A percentile compares a stretch with the other conserved stretches of the same genome.
phyloP scores from a whole-genome alignment of 64 coral and sea anemone species.

The Dendronephthya gigantea region DNA sequence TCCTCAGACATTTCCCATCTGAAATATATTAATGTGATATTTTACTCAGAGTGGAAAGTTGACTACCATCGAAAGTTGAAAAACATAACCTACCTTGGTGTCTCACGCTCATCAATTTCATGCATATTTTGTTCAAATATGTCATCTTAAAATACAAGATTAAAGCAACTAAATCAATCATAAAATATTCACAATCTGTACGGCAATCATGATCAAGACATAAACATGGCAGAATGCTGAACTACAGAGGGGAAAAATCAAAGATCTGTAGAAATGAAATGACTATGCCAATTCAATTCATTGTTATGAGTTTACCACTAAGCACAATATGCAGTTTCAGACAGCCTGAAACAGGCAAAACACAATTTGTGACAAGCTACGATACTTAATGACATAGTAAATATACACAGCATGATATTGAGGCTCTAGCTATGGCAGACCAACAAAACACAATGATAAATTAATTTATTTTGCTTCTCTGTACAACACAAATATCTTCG shows the following conservation, averaged over 20 bases:
- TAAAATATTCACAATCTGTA: no score
- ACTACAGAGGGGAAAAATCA: no score
- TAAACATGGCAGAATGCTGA: background rate
- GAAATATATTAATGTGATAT: no score
- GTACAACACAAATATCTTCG: background rate
- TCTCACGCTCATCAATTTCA: constrained; percentile 89
- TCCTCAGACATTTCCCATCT: constrained; percentile 96
- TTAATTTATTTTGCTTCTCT: background rate
- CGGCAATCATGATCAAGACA: no score
- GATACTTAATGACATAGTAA: no score
- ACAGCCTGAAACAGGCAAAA: no score
- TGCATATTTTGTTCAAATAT: constrained; percentile 94
- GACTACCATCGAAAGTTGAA: background rate
- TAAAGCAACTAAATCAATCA: no score
- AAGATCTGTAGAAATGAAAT: no score
- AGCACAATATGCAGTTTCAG: no score
- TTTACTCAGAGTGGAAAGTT: no score
- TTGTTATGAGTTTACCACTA: no score
- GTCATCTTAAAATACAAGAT: constrained; percentile 59
- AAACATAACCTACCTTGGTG: constrained; percentile 49
- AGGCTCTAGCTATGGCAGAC: background rate
- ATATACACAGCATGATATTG: background rate
- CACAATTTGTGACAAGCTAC: background rate
- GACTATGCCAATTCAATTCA: no score
- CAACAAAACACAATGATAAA: background rate